A percentile compares a stretch with the other conserved stretches of the same genome.
These are phyloP conservation scores for Drosophila nr. perissopoda DNA, from an alignment of 2,888 invertebrate genomes.

Conservation along the genomic window DNA sequence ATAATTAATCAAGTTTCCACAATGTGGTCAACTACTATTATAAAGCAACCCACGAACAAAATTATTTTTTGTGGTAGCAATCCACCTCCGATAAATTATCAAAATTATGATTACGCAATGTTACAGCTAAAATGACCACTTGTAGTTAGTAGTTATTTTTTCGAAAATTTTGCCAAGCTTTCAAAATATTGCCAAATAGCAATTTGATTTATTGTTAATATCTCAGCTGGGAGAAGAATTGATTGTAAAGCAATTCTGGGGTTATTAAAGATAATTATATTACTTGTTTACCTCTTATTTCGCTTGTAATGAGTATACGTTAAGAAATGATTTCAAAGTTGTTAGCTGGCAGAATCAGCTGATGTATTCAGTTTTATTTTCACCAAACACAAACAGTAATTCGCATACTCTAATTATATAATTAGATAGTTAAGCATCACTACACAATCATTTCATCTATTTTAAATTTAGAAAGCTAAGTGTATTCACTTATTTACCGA, in stretches of 20 bases:
- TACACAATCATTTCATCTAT: not conserved
- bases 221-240: not conserved
- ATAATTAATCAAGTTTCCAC: not conserved
- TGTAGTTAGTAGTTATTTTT: not conserved
- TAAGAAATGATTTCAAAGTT: not conserved
- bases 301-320: not conserved
- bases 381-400: not conserved
- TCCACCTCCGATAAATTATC: not conserved
- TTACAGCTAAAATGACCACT: not conserved
- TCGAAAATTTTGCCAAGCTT: not conserved
- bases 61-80: not conserved
- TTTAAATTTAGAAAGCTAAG: not conserved
- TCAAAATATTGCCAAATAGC: constrained; percentile 2
- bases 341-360: not conserved
- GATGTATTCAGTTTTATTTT: not conserved
- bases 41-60: not conserved
- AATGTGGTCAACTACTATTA: not conserved
- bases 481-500: not conserved
- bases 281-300: not conserved
- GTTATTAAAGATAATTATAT: constrained; percentile 9
- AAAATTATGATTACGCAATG: not conserved
- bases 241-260: not conserved
- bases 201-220: not conserved
- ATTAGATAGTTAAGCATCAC: not conserved
- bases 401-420: not conserved